Evolutionary conservation across 2,797 vertebrate species (phyloP).

Genomic region (Paguma larvata): DNA sequence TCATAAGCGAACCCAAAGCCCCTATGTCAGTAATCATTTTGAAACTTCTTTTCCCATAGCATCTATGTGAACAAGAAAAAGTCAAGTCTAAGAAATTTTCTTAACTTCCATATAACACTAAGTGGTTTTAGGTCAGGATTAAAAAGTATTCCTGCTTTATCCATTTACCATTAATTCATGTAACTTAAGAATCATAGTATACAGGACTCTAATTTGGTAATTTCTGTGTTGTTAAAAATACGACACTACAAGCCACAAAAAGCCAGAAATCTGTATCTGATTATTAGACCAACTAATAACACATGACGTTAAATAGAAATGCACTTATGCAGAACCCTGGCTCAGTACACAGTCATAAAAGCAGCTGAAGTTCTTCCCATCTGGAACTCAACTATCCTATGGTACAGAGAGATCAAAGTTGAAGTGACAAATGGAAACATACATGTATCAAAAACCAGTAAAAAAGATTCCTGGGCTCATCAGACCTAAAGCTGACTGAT

Average conservation of each 20-base stretch:
- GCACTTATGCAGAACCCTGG: neutral
- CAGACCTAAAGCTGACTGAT: neutral
- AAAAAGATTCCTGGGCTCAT: conserved; percentile 5
- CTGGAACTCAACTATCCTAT: conserved; percentile 22
- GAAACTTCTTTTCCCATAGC: neutral
- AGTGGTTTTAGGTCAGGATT: conserved; percentile 11
- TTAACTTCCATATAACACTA: conserved; percentile 39
- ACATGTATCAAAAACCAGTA: conserved; percentile 25
- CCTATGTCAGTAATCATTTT: neutral
- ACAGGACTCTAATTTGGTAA: conserved; percentile 36
- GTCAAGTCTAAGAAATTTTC: neutral
- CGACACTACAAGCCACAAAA: conserved; percentile 34
- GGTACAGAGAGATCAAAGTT: conserved; percentile 35
- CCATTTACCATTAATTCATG: conserved; percentile 19
- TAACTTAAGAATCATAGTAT: neutral
- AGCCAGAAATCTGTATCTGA: conserved; percentile 50
- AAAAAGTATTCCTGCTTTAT: conserved; percentile 39
- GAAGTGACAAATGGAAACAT: conserved; percentile 52
- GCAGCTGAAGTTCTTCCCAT: neutral
- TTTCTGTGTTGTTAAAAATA: conserved; percentile 20
- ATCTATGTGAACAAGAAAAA: conserved; percentile 56
- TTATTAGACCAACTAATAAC: conserved; percentile 54
- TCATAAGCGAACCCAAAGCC: neutral
- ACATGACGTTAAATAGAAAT: conserved; percentile 30
- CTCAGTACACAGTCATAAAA: conserved; percentile 39